Conservation (phyloP, 2,113 vertebrate species). For the Osmerus eperlanus region DNA sequence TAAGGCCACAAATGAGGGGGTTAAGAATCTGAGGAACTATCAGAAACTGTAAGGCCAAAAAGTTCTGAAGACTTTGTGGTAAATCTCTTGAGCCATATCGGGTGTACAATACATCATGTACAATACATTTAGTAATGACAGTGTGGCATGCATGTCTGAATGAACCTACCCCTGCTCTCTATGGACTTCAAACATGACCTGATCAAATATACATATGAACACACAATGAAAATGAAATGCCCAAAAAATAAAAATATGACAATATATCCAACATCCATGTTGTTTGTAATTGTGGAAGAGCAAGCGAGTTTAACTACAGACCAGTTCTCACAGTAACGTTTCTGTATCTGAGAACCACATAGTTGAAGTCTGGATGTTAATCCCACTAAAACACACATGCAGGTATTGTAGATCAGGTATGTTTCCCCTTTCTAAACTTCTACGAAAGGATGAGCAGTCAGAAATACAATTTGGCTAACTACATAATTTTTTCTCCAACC, state of each 20-base stretch:
- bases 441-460: too few relatives aligned
- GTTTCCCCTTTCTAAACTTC: too few relatives aligned
- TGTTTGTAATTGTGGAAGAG: background rate
- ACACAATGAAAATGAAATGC: slow-evolving; percentile 7
- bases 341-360: too few relatives aligned
- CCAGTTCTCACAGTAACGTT: too few relatives aligned
- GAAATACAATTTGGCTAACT: too few relatives aligned
- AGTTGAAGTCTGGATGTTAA: too few relatives aligned
- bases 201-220: slow-evolving; percentile 26
- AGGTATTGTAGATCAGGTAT: too few relatives aligned
- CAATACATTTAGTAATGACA: slow-evolving; percentile 21
- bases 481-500: too few relatives aligned
- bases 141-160: slow-evolving; percentile 38
- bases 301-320: too few relatives aligned
- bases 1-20: slow-evolving; percentile 42
- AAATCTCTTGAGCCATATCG: slow-evolving; percentile 33
- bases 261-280: slow-evolving; percentile 14
- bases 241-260: background rate
- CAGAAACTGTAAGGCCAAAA: slow-evolving; percentile 33
- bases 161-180: slow-evolving; percentile 24
- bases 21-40: slow-evolving; percentile 39
- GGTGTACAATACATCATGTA: slow-evolving; percentile 34
- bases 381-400: too few relatives aligned
- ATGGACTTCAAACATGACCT: slow-evolving; percentile 19
- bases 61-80: slow-evolving; percentile 29